Evolutionary conservation across 2,113 vertebrate species (phyloP).

Genomic region (Hypanus sabinus): DNA sequence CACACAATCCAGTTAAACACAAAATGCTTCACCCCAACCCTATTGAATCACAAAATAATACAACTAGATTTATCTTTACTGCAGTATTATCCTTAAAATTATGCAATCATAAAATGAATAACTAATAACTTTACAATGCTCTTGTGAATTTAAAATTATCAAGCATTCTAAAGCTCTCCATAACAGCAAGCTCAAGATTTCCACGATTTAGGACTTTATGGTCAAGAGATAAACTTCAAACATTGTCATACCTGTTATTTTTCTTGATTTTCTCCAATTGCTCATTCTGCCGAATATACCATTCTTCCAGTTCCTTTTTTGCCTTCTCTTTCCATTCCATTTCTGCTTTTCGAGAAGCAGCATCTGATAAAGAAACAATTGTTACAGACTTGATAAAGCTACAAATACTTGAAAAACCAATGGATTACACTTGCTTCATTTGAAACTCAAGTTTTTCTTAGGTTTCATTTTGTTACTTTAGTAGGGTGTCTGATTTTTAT

Average conservation of each 20-base stretch:
- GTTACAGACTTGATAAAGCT: background rate
- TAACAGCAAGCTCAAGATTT: background rate
- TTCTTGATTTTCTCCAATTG: constrained; percentile 94
- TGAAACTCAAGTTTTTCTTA: background rate
- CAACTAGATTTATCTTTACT: too few relatives aligned
- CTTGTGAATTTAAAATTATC: background rate
- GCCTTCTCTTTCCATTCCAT: constrained; percentile 89
- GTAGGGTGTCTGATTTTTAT: too few relatives aligned
- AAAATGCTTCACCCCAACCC: background rate
- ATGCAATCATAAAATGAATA: background rate
- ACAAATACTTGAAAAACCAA: background rate
- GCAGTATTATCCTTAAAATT: background rate
- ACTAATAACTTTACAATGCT: background rate
- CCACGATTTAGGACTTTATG: too few relatives aligned
- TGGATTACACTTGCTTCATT: background rate
- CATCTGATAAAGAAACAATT: constrained; percentile 54
- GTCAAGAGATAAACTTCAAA: background rate
- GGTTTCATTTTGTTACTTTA: background rate
- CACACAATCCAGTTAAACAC: background rate
- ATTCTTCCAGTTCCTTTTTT: constrained; percentile 92
- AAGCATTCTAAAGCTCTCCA: background rate
- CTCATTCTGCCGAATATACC: constrained; percentile 88
- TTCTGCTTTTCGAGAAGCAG: constrained; percentile 81
- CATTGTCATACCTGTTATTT: constrained; percentile 76
- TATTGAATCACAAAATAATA: background rate